Evolutionary conservation across 1,140 invertebrate genomes (phyloP).

Genomic region (Penaeus indicus): DNA sequence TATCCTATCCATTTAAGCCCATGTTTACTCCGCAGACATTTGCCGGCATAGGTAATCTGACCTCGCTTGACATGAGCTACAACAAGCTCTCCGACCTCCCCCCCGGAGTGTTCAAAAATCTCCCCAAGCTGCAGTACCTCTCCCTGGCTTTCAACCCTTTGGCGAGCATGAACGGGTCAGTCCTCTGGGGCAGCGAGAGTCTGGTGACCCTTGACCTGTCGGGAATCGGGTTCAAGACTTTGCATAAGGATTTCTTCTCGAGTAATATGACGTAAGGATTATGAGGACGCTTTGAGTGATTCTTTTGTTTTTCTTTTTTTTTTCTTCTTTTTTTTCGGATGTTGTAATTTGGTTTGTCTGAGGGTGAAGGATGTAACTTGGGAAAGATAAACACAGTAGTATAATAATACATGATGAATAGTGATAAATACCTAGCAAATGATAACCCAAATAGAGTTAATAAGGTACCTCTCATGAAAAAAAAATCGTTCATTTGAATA

Average conservation of each 20-base stretch:
- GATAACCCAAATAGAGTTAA: too few species aligned
- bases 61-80: slow-evolving; percentile 50
- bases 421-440: too few species aligned
- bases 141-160: slow-evolving; percentile 26
- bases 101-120: background rate
- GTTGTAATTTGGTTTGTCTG: too few species aligned
- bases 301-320: too few species aligned
- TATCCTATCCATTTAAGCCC: too few species aligned
- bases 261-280: slow-evolving; percentile 32
- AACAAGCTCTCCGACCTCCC: slow-evolving; percentile 17
- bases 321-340: too few species aligned
- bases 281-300: background rate
- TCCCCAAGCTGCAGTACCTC: slow-evolving; percentile 11
- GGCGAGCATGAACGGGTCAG: background rate
- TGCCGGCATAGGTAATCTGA: slow-evolving; percentile 22
- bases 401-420: too few species aligned
- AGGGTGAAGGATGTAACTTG: too few species aligned
- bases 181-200: background rate
- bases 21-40: slow-evolving; percentile 16
- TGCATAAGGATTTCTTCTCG: slow-evolving; percentile 2
- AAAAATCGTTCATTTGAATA: too few species aligned
- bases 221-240: background rate
- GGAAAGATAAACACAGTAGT: too few species aligned
- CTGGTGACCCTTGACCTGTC: slow-evolving; percentile 25
- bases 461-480: too few species aligned